Conservation (phyloP, 2,888 invertebrate species). For the Cancer borealis region DNA sequence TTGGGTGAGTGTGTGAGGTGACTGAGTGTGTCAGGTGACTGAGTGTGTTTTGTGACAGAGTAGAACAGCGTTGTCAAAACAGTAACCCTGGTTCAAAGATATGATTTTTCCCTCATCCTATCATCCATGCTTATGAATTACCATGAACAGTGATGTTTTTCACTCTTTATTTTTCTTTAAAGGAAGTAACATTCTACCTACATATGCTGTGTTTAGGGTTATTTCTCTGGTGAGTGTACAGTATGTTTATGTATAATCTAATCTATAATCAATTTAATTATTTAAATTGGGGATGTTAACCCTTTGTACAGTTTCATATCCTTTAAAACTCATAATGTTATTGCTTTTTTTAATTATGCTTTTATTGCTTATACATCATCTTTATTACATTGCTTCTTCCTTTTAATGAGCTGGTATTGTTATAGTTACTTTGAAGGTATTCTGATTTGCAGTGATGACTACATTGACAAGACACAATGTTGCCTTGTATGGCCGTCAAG, state of each 20-base stretch:
- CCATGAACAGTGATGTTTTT: no score
- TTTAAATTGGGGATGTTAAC: background rate
- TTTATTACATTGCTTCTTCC: background rate
- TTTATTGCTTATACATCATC: background rate
- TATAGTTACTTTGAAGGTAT: background rate
- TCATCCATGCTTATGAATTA: background rate
- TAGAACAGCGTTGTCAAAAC: background rate
- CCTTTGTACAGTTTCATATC: background rate
- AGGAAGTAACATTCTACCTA: background rate
- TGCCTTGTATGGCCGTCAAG: background rate
- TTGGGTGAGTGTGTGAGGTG: background rate
- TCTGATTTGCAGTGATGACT: background rate
- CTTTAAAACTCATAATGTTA: background rate
- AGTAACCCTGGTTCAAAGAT: background rate
- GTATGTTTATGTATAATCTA: background rate
- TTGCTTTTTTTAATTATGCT: constrained; percentile 30
- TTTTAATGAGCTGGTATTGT: background rate
- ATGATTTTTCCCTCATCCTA: background rate
- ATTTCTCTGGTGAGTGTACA: constrained; percentile 16
- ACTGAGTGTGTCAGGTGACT: background rate
- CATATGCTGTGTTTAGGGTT: background rate
- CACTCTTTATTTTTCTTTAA: background rate
- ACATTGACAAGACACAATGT: background rate
- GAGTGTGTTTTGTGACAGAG: background rate
- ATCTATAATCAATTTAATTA: no score